Evolutionary conservation across 2,113 vertebrate genomes (phyloP).

Genomic region (Shinisaurus crocodilurus): DNA sequence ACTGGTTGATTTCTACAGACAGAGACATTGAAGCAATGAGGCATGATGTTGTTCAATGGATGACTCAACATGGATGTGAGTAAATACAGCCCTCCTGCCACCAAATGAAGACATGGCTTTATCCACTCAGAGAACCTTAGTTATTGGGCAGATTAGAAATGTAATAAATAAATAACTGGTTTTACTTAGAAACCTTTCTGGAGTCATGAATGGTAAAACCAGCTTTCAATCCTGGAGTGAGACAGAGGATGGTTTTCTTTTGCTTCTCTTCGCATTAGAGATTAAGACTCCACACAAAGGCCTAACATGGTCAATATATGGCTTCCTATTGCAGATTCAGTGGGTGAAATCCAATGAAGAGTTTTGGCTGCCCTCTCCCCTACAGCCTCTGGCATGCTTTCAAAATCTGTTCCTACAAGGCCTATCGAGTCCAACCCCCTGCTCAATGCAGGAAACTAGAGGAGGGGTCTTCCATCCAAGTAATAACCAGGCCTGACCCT

Average conservation of each 20-base stretch:
- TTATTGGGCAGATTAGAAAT: no score
- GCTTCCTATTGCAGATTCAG: background rate
- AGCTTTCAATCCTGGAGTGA: conserved; percentile 1
- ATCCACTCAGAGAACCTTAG: background rate
- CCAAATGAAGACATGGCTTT: conserved; percentile 30
- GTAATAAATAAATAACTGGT: background rate
- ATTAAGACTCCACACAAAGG: background rate
- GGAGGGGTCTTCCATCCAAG: no score
- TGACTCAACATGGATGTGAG: conserved; percentile 50
- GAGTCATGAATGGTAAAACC: background rate
- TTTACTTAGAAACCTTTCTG: conserved; percentile 1
- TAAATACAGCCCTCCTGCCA: conserved; percentile 24
- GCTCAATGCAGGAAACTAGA: no score
- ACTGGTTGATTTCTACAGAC: conserved; percentile 47
- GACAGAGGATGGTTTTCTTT: conserved; percentile 30
- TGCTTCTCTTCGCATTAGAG: conserved; percentile 16
- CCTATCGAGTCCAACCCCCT: no score
- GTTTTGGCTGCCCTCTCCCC: no score
- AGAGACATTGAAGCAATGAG: conserved; percentile 57
- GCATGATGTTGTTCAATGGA: conserved; percentile 41
- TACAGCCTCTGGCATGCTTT: background rate
- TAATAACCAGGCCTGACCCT: no score
- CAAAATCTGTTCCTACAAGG: no score
- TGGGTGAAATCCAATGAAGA: background rate
- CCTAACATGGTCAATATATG: background rate